These are phyloP conservation scores for Orthosia incerta DNA, from an alignment of 2,888 invertebrate genomes.

Conservation along the genomic window DNA sequence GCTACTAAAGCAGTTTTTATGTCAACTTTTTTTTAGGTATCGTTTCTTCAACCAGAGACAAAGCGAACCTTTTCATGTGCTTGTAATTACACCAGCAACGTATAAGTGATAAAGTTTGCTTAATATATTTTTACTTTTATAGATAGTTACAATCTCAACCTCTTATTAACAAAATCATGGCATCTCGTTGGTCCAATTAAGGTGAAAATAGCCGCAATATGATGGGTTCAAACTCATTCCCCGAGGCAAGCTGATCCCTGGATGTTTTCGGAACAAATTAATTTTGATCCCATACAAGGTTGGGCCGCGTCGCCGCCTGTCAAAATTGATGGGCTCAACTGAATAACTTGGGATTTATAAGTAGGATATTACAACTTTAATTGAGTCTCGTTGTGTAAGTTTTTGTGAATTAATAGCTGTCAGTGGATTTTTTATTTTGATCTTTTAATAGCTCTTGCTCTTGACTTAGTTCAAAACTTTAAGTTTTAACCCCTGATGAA, in stretches of 20 bases:
- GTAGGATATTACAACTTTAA: constrained; percentile 15
- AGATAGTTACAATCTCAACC: too few species aligned
- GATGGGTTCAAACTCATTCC: constrained; percentile 28
- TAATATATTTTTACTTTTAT: too few species aligned
- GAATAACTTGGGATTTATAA: constrained; percentile 12
- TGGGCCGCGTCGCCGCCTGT: constrained; percentile 6
- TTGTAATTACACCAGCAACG: background rate
- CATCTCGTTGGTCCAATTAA: constrained; percentile 34
- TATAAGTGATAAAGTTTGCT: background rate
- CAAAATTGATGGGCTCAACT: constrained; percentile 20
- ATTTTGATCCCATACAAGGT: constrained; percentile 45
- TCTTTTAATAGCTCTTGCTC: background rate
- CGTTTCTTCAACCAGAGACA: background rate
- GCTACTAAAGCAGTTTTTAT: too few species aligned
- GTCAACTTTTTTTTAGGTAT: too few species aligned
- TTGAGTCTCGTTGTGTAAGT: background rate
- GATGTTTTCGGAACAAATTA: constrained; percentile 50
- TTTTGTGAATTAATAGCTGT: background rate
- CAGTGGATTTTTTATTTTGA: background rate
- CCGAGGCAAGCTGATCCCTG: constrained; percentile 35
- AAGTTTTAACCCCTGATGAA: background rate
- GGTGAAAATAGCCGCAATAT: constrained; percentile 31
- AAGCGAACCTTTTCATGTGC: background rate
- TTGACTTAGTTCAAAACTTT: background rate
- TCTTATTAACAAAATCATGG: constrained; percentile 24